These are phyloP conservation scores for Terrapene triunguis DNA, from an alignment of 2,113 vertebrate species.

Conservation along the genomic window DNA sequence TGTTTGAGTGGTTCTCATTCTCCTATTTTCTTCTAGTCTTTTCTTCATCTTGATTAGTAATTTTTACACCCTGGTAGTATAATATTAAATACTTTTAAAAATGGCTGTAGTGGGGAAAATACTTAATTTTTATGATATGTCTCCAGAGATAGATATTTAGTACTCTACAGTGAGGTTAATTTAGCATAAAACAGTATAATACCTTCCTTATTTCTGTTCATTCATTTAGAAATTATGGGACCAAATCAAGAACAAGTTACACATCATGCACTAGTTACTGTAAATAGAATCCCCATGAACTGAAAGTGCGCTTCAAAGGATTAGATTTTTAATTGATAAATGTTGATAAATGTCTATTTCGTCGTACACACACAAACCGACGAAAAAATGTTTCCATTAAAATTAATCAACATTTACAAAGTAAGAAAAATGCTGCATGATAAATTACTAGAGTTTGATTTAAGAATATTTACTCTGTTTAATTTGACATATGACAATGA, in stretches of 20 bases:
- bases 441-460: not conserved
- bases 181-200: conserved; percentile 69
- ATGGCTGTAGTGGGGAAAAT: conserved; percentile 61
- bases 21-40: conserved; percentile 51
- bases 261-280: not conserved
- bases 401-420: not conserved
- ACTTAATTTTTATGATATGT: conserved; percentile 54
- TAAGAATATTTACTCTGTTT: not conserved
- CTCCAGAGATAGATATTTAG: conserved; percentile 69
- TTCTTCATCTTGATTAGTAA: conserved; percentile 49
- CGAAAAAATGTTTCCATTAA: not conserved
- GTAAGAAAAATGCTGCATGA: not conserved
- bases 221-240: conserved; percentile 64
- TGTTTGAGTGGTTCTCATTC: conserved; percentile 44
- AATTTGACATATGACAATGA: not conserved
- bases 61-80: conserved; percentile 65
- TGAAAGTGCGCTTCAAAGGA: not conserved
- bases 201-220: conserved; percentile 68
- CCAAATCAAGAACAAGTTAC: conserved; percentile 31
- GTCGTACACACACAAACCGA: not conserved
- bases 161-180: conserved; percentile 70
- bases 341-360: not conserved
- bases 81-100: conserved; percentile 63
- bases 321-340: not conserved
- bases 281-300: not conserved